A percentile compares a stretch with the other conserved stretches of the same genome.
These are phyloP conservation scores for Pandemis cinnamomeana DNA, from an alignment of 2,888 invertebrate genomes.

Conservation along the genomic window DNA sequence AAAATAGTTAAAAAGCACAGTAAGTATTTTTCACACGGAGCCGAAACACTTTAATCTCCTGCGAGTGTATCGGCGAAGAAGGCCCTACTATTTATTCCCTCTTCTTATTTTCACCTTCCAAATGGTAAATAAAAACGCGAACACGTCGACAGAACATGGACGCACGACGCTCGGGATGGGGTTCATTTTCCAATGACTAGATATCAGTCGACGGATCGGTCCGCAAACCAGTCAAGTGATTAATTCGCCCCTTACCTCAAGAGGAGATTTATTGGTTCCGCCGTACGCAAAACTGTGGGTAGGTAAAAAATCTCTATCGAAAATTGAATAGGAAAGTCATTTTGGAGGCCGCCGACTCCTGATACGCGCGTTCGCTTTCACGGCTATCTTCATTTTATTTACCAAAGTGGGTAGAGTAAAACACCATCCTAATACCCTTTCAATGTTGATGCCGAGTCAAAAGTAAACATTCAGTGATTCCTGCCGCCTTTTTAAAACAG, in stretches of 20 bases:
- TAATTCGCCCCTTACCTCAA: slow-evolving; percentile 83
- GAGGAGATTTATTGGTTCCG: slow-evolving; percentile 83
- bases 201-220: slow-evolving; percentile 66
- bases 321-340: slow-evolving; percentile 85
- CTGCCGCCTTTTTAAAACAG: not conserved
- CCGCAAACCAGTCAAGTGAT: slow-evolving; percentile 76
- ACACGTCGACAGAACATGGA: slow-evolving; percentile 53
- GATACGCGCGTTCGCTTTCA: slow-evolving; percentile 72
- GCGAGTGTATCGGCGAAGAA: slow-evolving; percentile 76
- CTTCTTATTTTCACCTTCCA: slow-evolving; percentile 81
- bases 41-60: slow-evolving; percentile 81
- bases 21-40: slow-evolving; percentile 63
- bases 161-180: slow-evolving; percentile 53
- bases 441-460: slow-evolving; percentile 7
- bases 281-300: slow-evolving; percentile 84
- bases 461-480: slow-evolving; percentile 5
- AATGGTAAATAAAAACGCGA: slow-evolving; percentile 69
- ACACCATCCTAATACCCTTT: slow-evolving; percentile 49
- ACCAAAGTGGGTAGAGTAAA: slow-evolving; percentile 58
- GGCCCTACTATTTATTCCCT: slow-evolving; percentile 79
- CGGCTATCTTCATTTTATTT: slow-evolving; percentile 76
- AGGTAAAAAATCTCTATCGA: slow-evolving; percentile 84
- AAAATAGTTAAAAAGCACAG: not conserved
- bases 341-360: slow-evolving; percentile 74
- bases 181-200: slow-evolving; percentile 57